phyloP scores from a whole-genome alignment of 64 coral and sea anemone species.

The Porites lutea region DNA sequence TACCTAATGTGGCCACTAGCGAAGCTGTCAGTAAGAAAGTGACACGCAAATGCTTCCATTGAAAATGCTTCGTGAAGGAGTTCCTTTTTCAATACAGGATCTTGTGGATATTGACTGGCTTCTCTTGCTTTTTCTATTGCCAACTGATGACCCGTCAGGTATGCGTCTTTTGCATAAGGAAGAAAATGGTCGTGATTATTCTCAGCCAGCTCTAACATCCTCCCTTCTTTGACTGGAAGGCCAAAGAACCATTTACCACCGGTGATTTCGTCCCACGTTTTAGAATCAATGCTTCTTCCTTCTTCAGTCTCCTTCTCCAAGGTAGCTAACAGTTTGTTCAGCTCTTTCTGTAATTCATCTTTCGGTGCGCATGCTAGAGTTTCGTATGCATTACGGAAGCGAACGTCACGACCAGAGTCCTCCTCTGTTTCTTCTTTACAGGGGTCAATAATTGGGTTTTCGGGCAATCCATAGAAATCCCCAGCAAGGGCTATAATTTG shows the following conservation, averaged over 20 bases:
- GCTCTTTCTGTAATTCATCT: neutral
- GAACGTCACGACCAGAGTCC: neutral
- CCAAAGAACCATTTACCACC: constrained; percentile 33
- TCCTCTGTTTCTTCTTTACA: no score
- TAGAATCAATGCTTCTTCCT: neutral
- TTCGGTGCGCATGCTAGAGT: neutral
- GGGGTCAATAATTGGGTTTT: constrained; percentile 49
- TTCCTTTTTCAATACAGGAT: neutral
- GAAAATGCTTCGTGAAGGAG: constrained; percentile 9
- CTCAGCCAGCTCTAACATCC: constrained; percentile 9
- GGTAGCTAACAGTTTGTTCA: no score
- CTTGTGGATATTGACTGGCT: neutral
- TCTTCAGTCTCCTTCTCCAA: neutral
- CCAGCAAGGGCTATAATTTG: constrained; percentile 64
- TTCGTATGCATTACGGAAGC: neutral
- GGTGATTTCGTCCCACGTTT: constrained; percentile 35
- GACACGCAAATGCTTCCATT: constrained; percentile 1
- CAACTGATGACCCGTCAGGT: neutral
- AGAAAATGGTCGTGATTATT: constrained; percentile 57
- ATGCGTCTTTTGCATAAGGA: constrained; percentile 32
- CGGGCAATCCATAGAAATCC: constrained; percentile 74
- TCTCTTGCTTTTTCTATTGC: neutral
- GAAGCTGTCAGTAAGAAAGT: constrained; percentile 1
- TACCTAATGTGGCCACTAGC: constrained; percentile 1
- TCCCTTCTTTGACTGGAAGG: neutral